These are phyloP conservation scores for Agrochola lychnidis DNA, from an alignment of 2,888 invertebrate species.

Conservation along the genomic window DNA sequence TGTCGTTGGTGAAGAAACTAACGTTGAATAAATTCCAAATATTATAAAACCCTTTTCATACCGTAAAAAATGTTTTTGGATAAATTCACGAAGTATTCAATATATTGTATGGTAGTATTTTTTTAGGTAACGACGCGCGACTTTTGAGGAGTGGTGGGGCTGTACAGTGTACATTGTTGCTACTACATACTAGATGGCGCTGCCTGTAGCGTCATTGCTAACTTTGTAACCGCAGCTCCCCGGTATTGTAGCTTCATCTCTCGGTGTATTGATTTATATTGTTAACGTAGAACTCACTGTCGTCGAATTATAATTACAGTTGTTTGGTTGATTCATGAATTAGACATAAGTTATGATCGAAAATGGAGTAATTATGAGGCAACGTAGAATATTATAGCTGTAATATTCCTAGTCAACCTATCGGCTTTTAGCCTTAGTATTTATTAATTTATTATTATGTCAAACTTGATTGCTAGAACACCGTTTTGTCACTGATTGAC, in stretches of 20 bases:
- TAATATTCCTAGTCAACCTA: not conserved
- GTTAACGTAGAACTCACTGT: conserved; percentile 10
- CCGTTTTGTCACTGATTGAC: conserved; percentile 42
- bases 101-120: not conserved
- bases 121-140: no score
- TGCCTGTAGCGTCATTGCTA: conserved; percentile 21
- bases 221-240: not conserved
- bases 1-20: not conserved
- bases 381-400: not conserved
- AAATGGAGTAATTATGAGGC: conserved; percentile 5
- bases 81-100: not conserved
- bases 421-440: conserved; percentile 14
- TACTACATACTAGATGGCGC: conserved; percentile 63
- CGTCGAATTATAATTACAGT: conserved; percentile 32
- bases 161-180: conserved; percentile 35
- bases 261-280: conserved; percentile 51
- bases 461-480: conserved; percentile 4
- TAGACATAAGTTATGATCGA: conserved; percentile 5
- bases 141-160: conserved; percentile 1
- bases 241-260: conserved; percentile 8
- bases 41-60: not conserved
- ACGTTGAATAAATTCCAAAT: not conserved
- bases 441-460: not conserved
- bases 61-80: no score
- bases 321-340: conserved; percentile 44